Evolutionary conservation across 2,113 vertebrate species (phyloP).

Genomic region (Gadus macrocephalus): DNA sequence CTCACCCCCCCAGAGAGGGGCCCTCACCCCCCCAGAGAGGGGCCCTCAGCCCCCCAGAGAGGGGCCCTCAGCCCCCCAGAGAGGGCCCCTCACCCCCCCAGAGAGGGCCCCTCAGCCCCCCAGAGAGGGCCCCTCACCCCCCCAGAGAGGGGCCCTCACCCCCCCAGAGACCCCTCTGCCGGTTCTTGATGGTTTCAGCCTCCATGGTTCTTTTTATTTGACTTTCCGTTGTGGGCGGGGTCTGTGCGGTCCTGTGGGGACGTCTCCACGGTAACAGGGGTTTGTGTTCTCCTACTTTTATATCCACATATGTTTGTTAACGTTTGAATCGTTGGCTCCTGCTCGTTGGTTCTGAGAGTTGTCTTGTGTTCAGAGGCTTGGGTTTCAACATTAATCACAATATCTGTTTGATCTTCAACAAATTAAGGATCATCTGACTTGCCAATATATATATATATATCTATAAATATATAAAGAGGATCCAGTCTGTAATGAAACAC

Average conservation of each 20-base stretch:
- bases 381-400: not conserved
- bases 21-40: too few species aligned
- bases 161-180: too few species aligned
- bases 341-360: conserved; percentile 14
- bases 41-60: too few species aligned
- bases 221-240: conserved; percentile 7
- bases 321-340: conserved; percentile 38
- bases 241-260: conserved; percentile 31
- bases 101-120: too few species aligned
- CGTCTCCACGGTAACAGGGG: conserved; percentile 12
- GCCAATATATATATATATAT: not conserved
- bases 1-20: too few species aligned
- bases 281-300: conserved; percentile 52
- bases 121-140: too few species aligned
- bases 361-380: conserved; percentile 39
- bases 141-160: too few species aligned
- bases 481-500: conserved; percentile 21
- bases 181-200: conserved; percentile 16
- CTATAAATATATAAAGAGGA: too few species aligned
- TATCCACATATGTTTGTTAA: conserved; percentile 40
- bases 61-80: too few species aligned
- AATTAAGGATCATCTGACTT: conserved; percentile 5
- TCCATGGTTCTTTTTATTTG: conserved; percentile 4
- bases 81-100: too few species aligned
- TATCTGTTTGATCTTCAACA: not conserved